Conservation (phyloP, 2,888 invertebrate genomes). For the Galerucella calmariensis region DNA sequence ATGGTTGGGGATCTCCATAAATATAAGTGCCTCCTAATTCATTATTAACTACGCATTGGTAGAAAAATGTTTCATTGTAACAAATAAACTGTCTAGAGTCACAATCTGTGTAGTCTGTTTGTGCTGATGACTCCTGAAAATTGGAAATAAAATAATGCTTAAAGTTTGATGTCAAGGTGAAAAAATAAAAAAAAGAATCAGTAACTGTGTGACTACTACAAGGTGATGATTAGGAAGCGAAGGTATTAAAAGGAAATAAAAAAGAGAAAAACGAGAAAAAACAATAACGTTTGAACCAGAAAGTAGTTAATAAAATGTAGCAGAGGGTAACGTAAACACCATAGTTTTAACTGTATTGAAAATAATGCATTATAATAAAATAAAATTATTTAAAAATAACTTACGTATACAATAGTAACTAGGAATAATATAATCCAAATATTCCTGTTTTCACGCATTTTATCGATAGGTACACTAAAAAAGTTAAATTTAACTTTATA, state of each 20-base stretch:
- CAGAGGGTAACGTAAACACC: too few species aligned
- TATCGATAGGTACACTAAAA: constrained; percentile 14
- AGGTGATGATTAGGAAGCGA: too few species aligned
- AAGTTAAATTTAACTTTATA: neutral
- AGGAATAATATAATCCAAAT: constrained; percentile 4
- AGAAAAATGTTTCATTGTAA: constrained; percentile 32
- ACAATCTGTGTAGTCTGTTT: constrained; percentile 11
- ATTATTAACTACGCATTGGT: constrained; percentile 31
- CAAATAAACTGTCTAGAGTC: constrained; percentile 31
- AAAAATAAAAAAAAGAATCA: too few species aligned
- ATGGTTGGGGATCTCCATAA: constrained; percentile 38
- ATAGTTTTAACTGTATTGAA: too few species aligned
- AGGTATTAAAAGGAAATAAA: too few species aligned
- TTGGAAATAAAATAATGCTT: neutral
- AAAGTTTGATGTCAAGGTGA: too few species aligned
- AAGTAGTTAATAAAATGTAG: too few species aligned
- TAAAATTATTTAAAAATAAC: constrained; percentile 7
- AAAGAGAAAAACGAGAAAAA: too few species aligned
- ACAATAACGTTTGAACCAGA: too few species aligned
- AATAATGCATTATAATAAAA: neutral
- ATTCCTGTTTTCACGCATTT: neutral
- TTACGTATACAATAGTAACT: neutral
- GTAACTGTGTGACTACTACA: too few species aligned
- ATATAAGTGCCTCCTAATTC: constrained; percentile 12
- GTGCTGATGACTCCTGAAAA: neutral